Percentiles rank a stretch among this genome's conserved stretches.
Conservation (phyloP, 2,888 invertebrate genomes). For the Dorcus parallelipipedus region DNA sequence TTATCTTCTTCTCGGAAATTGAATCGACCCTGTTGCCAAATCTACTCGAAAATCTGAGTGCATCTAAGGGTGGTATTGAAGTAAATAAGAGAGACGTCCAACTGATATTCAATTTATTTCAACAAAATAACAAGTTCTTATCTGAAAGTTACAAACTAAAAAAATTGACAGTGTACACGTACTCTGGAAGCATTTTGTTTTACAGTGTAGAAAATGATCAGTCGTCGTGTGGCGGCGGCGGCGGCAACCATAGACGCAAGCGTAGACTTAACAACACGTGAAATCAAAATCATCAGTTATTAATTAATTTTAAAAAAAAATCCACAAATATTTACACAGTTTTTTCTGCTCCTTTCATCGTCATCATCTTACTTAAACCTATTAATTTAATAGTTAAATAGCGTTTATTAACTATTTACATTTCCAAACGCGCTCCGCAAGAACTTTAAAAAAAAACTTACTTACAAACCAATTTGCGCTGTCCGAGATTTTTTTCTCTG, state of each 20-base stretch:
- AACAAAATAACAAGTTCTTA: constrained; percentile 49
- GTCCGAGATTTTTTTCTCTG: neutral
- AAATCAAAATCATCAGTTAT: constrained; percentile 29
- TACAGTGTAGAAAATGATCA: constrained; percentile 46
- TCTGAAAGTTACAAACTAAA: constrained; percentile 48
- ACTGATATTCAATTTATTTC: constrained; percentile 49
- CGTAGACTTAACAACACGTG: constrained; percentile 40
- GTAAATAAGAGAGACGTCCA: constrained; percentile 28
- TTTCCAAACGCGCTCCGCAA: constrained; percentile 9
- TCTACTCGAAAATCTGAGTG: too few relatives aligned
- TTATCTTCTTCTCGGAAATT: too few relatives aligned
- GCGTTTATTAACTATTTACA: constrained; percentile 16
- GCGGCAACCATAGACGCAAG: constrained; percentile 30
- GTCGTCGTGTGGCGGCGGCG: constrained; percentile 34
- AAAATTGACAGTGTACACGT: constrained; percentile 46
- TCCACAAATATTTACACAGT: constrained; percentile 46
- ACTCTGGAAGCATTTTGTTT: constrained; percentile 44
- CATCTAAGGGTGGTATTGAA: neutral
- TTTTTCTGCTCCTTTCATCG: constrained; percentile 11
- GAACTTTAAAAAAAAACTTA: neutral
- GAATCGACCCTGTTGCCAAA: too few relatives aligned
- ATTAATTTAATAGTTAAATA: constrained; percentile 8
- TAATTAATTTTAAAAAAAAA: constrained; percentile 31
- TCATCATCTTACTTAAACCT: too few relatives aligned
- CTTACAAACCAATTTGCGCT: neutral